A percentile compares a stretch with the other conserved stretches of the same genome.
Evolutionary conservation across 1,140 invertebrate genomes (phyloP).

Genomic region (Cotesia glomerata): DNA sequence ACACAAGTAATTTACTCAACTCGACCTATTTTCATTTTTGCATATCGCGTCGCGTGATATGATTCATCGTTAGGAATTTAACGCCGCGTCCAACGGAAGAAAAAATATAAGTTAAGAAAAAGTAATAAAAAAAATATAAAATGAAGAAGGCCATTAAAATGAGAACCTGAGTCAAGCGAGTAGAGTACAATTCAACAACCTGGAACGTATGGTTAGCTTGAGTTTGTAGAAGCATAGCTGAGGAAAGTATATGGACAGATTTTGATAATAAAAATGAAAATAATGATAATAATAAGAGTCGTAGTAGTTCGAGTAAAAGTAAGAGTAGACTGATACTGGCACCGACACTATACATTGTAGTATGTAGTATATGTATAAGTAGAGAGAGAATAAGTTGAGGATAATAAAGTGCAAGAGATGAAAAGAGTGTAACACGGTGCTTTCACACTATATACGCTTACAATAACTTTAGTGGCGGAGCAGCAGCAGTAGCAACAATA

Average conservation of each 20-base stretch:
- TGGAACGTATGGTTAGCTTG: slow-evolving; percentile 13
- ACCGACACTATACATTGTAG: no score
- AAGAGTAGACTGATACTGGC: no score
- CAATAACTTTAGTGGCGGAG: neutral
- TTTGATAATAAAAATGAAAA: no score
- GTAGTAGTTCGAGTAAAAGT: no score
- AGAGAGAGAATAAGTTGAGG: neutral
- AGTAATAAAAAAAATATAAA: neutral
- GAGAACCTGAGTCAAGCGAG: slow-evolving; percentile 28
- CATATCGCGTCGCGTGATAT: slow-evolving; percentile 15
- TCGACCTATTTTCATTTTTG: slow-evolving; percentile 28
- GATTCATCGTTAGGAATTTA: slow-evolving; percentile 29
- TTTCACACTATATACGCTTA: slow-evolving; percentile 13
- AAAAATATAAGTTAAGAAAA: neutral
- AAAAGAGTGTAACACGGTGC: slow-evolving; percentile 1
- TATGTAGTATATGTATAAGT: neutral
- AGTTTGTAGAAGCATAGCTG: neutral
- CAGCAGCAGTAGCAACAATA: no score
- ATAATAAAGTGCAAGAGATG: slow-evolving; percentile 16
- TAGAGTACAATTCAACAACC: slow-evolving; percentile 29
- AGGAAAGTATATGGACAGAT: neutral
- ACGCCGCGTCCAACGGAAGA: neutral
- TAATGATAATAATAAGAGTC: no score
- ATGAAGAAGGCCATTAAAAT: slow-evolving; percentile 30
- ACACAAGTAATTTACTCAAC: slow-evolving; percentile 1